Evolutionary conservation across 2,113 vertebrate species (phyloP), one percentile per base, ranked within the genome.

Genomic region (Rhea americana): DNA sequence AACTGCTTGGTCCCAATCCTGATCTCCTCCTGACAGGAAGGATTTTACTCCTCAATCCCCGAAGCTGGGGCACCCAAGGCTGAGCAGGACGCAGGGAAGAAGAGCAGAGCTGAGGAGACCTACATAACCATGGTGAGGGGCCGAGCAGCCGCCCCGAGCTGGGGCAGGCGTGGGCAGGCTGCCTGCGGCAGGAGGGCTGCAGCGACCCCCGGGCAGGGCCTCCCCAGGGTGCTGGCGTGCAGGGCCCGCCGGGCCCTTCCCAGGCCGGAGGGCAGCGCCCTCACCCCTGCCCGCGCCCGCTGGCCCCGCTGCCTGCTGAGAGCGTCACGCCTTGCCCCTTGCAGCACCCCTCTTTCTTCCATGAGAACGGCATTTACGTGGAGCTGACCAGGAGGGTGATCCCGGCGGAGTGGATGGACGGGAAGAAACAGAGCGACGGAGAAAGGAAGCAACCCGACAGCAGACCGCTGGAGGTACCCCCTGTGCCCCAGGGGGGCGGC

Each of bases 91-190:
- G 43, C 82, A 0, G 84, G 93, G 41, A 71, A 90, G 77, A 90
- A 75, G 68, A 93, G 6, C 41, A 94, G 37, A 51, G 63, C 96
- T 0, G 98, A 98, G 65, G 90, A 93, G 65, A 97, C 91, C 18
- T 98, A 98, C 87, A 85, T 98, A 78, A 97, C 90, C 86, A 98
- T 98, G 98, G 98, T 98, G 88, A 98, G 86, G 58, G 61, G 67
- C 16, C 2, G 3, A 58, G 73, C 22, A 11, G 56, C 43, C 16
- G 61, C 66, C 66, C 76, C 0, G 2, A 6, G 72, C 72, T 24
- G 67, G 6, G n/a, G 66, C 51, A 37, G 65, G 35, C 0, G 0
- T 2, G 45, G 68, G 80, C 68, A 35, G 45, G 56, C 37, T 41
- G 47, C 43, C 1, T 35, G 77, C 59, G 68, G 53, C 76, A 13